Conservation (phyloP, 2,888 invertebrate genomes). For the Crocallis elinguaria region DNA sequence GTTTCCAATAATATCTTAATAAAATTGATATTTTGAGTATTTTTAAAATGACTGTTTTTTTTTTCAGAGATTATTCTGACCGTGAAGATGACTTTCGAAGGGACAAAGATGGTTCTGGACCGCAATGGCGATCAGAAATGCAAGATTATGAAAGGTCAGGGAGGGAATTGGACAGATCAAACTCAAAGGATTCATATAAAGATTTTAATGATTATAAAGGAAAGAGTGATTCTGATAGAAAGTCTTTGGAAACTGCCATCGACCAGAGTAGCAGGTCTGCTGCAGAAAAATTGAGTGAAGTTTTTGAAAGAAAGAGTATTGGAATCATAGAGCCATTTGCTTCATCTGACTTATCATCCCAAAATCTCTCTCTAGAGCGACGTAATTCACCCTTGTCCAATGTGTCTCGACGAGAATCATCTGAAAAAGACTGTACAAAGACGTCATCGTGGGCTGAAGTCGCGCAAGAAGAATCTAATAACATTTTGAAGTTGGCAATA, state of each 20-base stretch:
- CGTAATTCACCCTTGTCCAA: slow-evolving; percentile 72
- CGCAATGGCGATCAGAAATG: slow-evolving; percentile 81
- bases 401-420: slow-evolving; percentile 73
- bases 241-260: slow-evolving; percentile 63
- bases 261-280: slow-evolving; percentile 73
- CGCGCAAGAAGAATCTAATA: slow-evolving; percentile 68
- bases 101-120: slow-evolving; percentile 74
- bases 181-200: slow-evolving; percentile 81
- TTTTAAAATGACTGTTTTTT: slow-evolving; percentile 27
- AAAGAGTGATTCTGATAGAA: slow-evolving; percentile 79
- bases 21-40: background rate
- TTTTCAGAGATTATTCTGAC: slow-evolving; percentile 77
- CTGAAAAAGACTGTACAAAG: slow-evolving; percentile 63
- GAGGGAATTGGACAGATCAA: slow-evolving; percentile 76
- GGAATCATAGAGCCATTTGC: slow-evolving; percentile 68
- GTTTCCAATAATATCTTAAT: slow-evolving; percentile 7
- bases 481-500: slow-evolving; percentile 44
- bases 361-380: slow-evolving; percentile 75
- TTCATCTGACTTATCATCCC: slow-evolving; percentile 59
- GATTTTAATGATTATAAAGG: slow-evolving; percentile 79
- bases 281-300: slow-evolving; percentile 78
- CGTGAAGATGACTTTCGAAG: slow-evolving; percentile 78
- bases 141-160: slow-evolving; percentile 77
- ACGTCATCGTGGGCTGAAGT: slow-evolving; percentile 78
- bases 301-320: slow-evolving; percentile 79